Evolutionary conservation across 1,140 invertebrate genomes (phyloP).

Genomic region (Cepaea nemoralis): DNA sequence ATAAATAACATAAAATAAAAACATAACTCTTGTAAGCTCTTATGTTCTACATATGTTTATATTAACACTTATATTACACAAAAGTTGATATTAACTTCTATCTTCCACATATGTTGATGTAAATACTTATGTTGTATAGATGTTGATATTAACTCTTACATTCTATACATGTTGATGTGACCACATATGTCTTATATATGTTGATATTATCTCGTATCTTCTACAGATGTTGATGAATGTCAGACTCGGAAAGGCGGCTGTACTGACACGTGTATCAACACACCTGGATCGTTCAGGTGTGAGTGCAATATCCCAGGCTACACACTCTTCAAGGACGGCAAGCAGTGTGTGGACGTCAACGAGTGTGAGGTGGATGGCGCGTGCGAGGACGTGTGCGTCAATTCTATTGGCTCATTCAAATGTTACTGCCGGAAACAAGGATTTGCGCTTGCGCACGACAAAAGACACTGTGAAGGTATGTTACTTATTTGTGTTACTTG

Average conservation of each 20-base stretch:
- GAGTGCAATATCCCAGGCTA: conserved; percentile 54
- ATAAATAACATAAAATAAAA: no score
- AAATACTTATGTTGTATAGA: no score
- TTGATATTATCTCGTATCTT: no score
- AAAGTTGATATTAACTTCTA: no score
- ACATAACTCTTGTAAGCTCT: no score
- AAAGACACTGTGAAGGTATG: conserved; percentile 3
- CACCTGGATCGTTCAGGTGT: conserved; percentile 58
- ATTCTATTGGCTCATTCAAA: conserved; percentile 56
- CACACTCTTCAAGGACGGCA: conserved; percentile 31
- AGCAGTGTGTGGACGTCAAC: conserved; percentile 74
- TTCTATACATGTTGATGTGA: no score
- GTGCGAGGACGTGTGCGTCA: conserved; percentile 60
- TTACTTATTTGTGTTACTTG: no score
- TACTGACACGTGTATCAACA: conserved; percentile 60
- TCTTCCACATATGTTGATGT: no score
- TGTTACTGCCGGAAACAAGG: conserved; percentile 52
- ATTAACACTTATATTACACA: no score
- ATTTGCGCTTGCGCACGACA: background rate
- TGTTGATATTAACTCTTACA: no score
- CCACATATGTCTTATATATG: no score
- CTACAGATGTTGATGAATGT: conserved; percentile 58
- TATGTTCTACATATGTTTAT: no score
- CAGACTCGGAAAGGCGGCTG: conserved; percentile 53
- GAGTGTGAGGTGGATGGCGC: conserved; percentile 78